phyloP scores from a whole-genome alignment of 2,113 vertebrate genomes.

The Ploceus nigricollis region DNA sequence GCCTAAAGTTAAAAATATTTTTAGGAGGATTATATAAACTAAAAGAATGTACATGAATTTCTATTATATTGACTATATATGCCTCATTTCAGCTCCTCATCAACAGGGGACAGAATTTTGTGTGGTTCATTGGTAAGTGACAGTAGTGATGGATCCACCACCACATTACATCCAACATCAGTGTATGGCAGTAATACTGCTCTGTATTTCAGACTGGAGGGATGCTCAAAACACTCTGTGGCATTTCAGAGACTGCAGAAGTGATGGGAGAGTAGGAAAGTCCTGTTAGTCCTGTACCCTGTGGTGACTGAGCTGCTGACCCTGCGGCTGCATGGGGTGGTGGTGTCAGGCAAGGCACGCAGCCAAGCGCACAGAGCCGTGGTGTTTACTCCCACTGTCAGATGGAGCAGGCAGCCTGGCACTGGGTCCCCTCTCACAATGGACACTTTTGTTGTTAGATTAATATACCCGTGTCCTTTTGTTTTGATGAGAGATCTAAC shows the following conservation, averaged over 20 bases:
- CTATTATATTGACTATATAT: background rate
- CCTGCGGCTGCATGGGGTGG: background rate
- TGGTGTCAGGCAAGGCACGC: slow-evolving; percentile 27
- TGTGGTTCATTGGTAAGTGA: background rate
- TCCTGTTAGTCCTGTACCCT: background rate
- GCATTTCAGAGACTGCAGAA: background rate
- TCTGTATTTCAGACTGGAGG: background rate
- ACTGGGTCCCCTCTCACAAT: slow-evolving; percentile 46
- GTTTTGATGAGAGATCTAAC: slow-evolving; percentile 52
- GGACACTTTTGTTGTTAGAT: slow-evolving; percentile 20
- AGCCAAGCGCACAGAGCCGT: background rate
- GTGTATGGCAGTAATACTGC: background rate
- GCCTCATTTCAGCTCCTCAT: background rate
- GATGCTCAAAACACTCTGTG: background rate
- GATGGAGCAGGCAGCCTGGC: slow-evolving; percentile 50
- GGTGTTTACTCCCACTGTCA: slow-evolving; percentile 50
- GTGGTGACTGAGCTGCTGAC: background rate
- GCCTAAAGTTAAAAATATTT: background rate
- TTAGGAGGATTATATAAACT: background rate
- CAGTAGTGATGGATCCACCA: background rate
- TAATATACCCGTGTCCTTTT: slow-evolving; percentile 34
- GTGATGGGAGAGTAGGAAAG: background rate
- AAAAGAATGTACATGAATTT: background rate
- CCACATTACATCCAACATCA: accelerated
- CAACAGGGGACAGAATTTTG: background rate